Percentiles rank a stretch among this genome's conserved stretches.
phyloP scores from a whole-genome alignment of 92 coral and sea anemone species.

The Scolanthus callimorphus region DNA sequence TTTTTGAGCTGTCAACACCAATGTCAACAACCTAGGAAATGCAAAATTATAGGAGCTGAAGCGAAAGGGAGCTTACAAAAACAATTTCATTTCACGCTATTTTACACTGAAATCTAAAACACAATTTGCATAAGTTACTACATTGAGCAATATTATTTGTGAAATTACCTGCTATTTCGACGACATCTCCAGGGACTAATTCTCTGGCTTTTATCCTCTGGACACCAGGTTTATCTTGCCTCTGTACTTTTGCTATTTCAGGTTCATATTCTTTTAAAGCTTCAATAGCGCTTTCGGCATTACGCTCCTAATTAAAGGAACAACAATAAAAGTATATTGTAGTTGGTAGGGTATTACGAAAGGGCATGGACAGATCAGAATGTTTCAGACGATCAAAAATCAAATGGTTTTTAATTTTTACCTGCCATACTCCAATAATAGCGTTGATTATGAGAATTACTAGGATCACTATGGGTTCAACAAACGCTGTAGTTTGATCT shows the following conservation, averaged over 20 bases:
- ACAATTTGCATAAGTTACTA: neutral
- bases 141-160: no score
- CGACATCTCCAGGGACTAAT: conserved; percentile 94
- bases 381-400: neutral
- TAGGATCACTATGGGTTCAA: conserved; percentile 91
- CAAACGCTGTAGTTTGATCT: conserved; percentile 94
- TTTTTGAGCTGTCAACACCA: conserved; percentile 1
- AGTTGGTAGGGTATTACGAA: neutral
- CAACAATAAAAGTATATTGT: no score
- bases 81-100: no score
- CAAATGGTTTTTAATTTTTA: conserved; percentile 17
- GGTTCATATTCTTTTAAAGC: conserved; percentile 97
- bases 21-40: neutral
- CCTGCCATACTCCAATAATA: conserved; percentile 99
- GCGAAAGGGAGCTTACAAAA: no score
- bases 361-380: neutral
- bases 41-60: no score
- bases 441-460: conserved; percentile 90
- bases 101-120: neutral
- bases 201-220: conserved; percentile 94
- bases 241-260: conserved; percentile 95
- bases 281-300: conserved; percentile 98
- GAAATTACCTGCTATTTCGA: conserved; percentile 88
- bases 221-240: conserved; percentile 85
- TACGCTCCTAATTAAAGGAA: conserved; percentile 60